Conservation (phyloP, 2,888 invertebrate species). For the Sphecodes monilicornis region DNA sequence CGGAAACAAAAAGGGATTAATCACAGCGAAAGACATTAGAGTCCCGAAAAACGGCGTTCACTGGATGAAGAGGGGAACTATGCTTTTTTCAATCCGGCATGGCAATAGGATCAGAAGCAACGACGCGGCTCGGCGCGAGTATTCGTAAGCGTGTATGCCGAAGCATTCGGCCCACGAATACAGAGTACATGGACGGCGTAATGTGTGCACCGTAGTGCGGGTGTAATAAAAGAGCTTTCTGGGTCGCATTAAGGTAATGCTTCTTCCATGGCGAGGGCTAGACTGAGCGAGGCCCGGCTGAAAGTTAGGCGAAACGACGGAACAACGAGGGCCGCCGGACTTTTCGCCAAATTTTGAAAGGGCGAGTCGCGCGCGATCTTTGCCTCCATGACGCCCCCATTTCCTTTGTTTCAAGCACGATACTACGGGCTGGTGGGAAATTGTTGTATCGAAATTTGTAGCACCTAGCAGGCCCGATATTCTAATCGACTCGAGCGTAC, state of each 20-base stretch:
- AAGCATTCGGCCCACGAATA: conserved; percentile 44
- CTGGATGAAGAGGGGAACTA: conserved; percentile 29
- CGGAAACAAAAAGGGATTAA: conserved; percentile 41
- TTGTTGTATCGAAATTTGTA: background rate
- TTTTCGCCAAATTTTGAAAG: conserved; percentile 50
- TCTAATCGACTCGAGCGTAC: no score
- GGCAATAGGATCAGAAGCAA: conserved; percentile 64
- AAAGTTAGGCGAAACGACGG: conserved; percentile 63
- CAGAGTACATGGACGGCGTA: conserved; percentile 39
- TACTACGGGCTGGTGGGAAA: background rate
- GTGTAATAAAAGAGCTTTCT: conserved; percentile 81
- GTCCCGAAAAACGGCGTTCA: conserved; percentile 32
- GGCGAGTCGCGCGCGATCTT: conserved; percentile 39
- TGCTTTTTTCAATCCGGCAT: conserved; percentile 62
- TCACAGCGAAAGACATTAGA: conserved; percentile 52
- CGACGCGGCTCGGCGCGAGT: conserved; percentile 26
- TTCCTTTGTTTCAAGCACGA: background rate
- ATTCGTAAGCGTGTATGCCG: conserved; percentile 23
- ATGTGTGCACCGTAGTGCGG: conserved; percentile 54
- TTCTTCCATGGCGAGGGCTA: conserved; percentile 75
- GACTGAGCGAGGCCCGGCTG: conserved; percentile 51
- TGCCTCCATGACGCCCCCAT: conserved; percentile 19
- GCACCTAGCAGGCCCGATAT: background rate
- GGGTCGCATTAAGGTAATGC: conserved; percentile 82
- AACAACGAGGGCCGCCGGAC: conserved; percentile 54